Conservation (phyloP, 2,113 vertebrate species). For the Xenopus borealis region DNA sequence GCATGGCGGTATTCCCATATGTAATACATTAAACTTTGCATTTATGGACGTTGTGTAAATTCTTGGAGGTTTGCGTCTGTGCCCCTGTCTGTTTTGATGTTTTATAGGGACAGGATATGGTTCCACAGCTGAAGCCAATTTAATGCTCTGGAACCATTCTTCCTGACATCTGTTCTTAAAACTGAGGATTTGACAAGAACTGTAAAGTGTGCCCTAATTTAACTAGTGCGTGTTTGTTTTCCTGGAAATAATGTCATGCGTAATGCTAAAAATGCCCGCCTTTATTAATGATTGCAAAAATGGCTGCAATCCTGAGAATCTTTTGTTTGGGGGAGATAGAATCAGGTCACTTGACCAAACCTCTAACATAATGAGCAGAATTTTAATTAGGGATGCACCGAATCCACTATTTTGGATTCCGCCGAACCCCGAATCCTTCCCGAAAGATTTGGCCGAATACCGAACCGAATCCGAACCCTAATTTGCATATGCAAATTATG, state of each 20-base stretch:
- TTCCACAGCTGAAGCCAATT: constrained; percentile 36
- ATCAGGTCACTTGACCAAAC: too few species aligned
- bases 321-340: neutral
- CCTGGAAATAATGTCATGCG: neutral
- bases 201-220: neutral
- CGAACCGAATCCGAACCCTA: too few species aligned
- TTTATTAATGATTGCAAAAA: neutral
- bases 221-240: neutral
- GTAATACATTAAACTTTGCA: constrained; percentile 22
- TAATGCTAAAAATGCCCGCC: too few species aligned
- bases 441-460: too few species aligned
- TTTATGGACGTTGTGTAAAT: constrained; percentile 24
- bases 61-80: constrained; percentile 15
- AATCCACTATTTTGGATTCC: too few species aligned
- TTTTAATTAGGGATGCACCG: too few species aligned
- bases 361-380: too few species aligned
- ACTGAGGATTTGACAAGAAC: neutral
- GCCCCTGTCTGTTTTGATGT: constrained; percentile 34
- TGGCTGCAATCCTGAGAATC: neutral
- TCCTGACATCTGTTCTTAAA: constrained; percentile 13
- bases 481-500: too few species aligned
- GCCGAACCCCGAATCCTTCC: too few species aligned
- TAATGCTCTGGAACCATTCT: constrained; percentile 18
- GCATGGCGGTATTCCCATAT: constrained; percentile 12
- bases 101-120: constrained; percentile 31